phyloP scores from a whole-genome alignment of 1,140 invertebrate species.

The Anastatus disparis region DNA sequence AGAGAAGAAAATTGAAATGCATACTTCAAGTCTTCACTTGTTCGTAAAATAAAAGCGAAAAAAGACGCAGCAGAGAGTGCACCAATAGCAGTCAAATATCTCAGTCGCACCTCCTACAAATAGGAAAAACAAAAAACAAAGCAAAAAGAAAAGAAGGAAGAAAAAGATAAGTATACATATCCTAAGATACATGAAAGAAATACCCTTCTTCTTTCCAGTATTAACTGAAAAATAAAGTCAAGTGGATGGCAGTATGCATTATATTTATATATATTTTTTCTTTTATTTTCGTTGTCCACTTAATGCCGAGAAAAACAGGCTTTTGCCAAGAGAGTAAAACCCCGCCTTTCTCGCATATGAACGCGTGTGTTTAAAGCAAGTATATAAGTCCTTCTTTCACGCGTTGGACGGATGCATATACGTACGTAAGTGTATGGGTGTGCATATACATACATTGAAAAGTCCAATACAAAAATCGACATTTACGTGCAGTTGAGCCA shows the following conservation, averaged over 20 bases:
- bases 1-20: no score
- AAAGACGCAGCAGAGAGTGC: no score
- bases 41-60: no score
- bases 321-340: background rate
- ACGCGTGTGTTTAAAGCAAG: no score
- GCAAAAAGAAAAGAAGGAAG: background rate
- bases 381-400: background rate
- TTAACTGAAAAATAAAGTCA: slow-evolving; percentile 2
- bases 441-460: background rate
- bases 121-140: no score
- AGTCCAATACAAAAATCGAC: slow-evolving; percentile 15
- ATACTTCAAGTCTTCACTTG: no score
- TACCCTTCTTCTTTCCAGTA: no score
- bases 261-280: background rate
- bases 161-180: background rate
- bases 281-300: background rate
- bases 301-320: slow-evolving; percentile 7
- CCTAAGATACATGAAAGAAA: background rate
- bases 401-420: background rate
- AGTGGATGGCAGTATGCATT: no score
- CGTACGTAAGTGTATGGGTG: background rate
- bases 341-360: slow-evolving; percentile 28
- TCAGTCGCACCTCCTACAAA: no score
- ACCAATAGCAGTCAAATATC: no score
- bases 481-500: slow-evolving; percentile 54